Evolutionary conservation across 1,140 invertebrate genomes (phyloP).

Genomic region (Cepaea nemoralis): DNA sequence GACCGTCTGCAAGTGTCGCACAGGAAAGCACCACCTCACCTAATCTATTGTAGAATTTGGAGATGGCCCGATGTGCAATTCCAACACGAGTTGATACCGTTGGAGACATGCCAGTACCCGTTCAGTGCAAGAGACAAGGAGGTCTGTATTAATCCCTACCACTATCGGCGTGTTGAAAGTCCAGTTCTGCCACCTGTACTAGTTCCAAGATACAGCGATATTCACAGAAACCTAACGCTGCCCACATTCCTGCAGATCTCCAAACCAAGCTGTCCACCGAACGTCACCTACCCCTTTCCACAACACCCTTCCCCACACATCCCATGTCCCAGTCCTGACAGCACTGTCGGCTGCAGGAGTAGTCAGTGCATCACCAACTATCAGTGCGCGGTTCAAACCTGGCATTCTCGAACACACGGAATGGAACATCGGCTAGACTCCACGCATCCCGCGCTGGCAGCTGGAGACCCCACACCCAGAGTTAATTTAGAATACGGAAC

Average conservation of each 20-base stretch:
- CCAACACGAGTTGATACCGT: slow-evolving; percentile 95
- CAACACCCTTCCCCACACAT: slow-evolving; percentile 60
- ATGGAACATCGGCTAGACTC: background rate
- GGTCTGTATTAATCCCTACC: slow-evolving; percentile 98
- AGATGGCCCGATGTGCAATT: slow-evolving; percentile 97
- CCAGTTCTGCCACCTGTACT: slow-evolving; percentile 94
- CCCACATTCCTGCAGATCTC: slow-evolving; percentile 84
- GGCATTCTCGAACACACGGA: too few species aligned
- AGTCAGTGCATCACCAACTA: too few species aligned
- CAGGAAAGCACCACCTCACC: slow-evolving; percentile 94
- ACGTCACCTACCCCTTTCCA: slow-evolving; percentile 82
- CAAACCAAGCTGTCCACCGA: slow-evolving; percentile 93
- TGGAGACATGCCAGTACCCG: slow-evolving; percentile 93
- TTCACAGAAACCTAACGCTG: slow-evolving; percentile 82
- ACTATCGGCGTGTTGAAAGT: slow-evolving; percentile 84
- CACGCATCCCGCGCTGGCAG: background rate
- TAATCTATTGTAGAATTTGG: slow-evolving; percentile 98
- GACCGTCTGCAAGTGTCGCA: slow-evolving; percentile 92
- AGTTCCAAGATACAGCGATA: slow-evolving; percentile 95
- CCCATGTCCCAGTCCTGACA: slow-evolving; percentile 71
- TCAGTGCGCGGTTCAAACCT: too few species aligned
- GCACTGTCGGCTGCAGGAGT: too few species aligned
- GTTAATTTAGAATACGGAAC: background rate
- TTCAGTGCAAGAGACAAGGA: slow-evolving; percentile 94
- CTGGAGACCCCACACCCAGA: background rate